Evolutionary conservation across 2,797 vertebrate species (phyloP).

Genomic region (Sandelia bainsii): DNA sequence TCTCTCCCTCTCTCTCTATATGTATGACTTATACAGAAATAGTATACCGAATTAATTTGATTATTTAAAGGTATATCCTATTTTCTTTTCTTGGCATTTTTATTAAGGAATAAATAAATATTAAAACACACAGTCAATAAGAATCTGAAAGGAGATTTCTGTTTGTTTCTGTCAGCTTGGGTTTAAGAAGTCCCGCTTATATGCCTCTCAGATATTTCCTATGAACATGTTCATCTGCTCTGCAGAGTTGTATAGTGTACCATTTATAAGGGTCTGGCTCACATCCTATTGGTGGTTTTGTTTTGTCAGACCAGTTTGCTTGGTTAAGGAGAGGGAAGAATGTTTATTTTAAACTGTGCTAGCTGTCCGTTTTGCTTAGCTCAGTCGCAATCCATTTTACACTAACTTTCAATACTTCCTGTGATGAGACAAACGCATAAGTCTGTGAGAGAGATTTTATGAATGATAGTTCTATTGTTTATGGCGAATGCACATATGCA

Average conservation of each 20-base stretch:
- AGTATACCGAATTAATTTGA: background rate
- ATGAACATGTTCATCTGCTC: conserved; percentile 8
- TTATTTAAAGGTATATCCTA: background rate
- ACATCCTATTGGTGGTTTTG: conserved; percentile 8
- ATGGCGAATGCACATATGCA: conserved; percentile 12
- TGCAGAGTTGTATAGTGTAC: conserved; percentile 7
- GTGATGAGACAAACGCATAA: conserved; percentile 1
- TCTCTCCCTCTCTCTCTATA: background rate
- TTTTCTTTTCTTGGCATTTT: conserved; percentile 14
- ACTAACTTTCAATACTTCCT: background rate
- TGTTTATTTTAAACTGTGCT: conserved; percentile 28
- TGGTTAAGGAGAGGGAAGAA: conserved; percentile 6
- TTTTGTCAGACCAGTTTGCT: conserved; percentile 14
- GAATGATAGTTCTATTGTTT: conserved; percentile 9
- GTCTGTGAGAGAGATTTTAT: conserved; percentile 5
- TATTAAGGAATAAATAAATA: background rate
- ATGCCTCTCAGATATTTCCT: conserved; percentile 17
- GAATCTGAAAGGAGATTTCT: conserved; percentile 2
- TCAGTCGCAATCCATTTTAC: conserved; percentile 16
- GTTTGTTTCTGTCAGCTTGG: too few relatives aligned
- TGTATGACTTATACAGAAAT: too few relatives aligned
- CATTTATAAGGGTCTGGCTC: conserved; percentile 14
- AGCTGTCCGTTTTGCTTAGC: conserved; percentile 8
- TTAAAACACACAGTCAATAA: background rate
- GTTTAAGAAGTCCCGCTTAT: conserved; percentile 14